A percentile compares a stretch with the other conserved stretches of the same genome.
Evolutionary conservation across 1,140 invertebrate genomes (phyloP).

Genomic region (Sitodiplosis mosellana): DNA sequence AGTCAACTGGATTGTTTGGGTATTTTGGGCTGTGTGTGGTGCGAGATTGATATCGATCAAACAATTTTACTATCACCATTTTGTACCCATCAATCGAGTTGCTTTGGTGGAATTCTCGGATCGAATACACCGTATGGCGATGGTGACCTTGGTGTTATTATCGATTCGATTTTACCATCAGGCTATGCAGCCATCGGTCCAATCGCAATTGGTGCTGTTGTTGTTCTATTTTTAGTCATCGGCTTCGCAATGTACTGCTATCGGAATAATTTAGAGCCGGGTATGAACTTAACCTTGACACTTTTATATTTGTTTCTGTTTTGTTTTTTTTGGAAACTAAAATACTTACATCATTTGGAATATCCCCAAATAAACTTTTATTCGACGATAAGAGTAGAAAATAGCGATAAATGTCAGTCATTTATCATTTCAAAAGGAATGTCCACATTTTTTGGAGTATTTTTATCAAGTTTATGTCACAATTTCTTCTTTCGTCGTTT

Average conservation of each 20-base stretch:
- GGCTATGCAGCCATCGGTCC: slow-evolving; percentile 41
- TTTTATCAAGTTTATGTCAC: too few relatives aligned
- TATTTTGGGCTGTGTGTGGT: slow-evolving; percentile 81
- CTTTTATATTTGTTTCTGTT: too few relatives aligned
- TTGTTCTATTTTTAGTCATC: slow-evolving; percentile 37
- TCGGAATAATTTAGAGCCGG: slow-evolving; percentile 35
- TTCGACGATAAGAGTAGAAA: too few relatives aligned
- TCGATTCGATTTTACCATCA: slow-evolving; percentile 25
- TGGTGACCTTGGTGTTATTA: slow-evolving; percentile 29
- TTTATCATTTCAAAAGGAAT: too few relatives aligned
- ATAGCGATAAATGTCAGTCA: too few relatives aligned
- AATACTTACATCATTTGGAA: too few relatives aligned
- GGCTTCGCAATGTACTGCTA: slow-evolving; percentile 45
- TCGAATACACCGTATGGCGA: slow-evolving; percentile 65
- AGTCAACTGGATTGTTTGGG: slow-evolving; percentile 63
- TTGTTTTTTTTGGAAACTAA: too few relatives aligned
- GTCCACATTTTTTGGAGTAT: too few relatives aligned
- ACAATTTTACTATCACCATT: slow-evolving; percentile 48
- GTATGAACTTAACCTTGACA: slow-evolving; percentile 21
- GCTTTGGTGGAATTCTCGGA: slow-evolving; percentile 71
- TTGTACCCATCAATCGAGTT: slow-evolving; percentile 58
- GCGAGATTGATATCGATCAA: slow-evolving; percentile 55
- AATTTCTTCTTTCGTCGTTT: too few relatives aligned
- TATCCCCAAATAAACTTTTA: too few relatives aligned
- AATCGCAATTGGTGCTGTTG: slow-evolving; percentile 34